Evolutionary conservation across 2,888 invertebrate species (phyloP).

Genomic region (Parnassius smintheus): DNA sequence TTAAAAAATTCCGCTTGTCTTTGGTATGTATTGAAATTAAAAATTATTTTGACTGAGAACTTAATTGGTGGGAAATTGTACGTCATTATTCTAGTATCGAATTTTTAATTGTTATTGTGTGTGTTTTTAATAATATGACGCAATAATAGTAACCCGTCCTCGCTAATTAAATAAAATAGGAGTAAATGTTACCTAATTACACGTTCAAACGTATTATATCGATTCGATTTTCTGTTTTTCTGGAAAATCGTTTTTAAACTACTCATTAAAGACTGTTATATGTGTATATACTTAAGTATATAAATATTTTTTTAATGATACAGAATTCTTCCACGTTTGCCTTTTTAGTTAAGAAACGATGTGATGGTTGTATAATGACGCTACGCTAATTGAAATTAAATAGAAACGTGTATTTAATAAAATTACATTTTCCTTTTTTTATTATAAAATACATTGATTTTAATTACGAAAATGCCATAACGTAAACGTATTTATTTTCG

Average conservation of each 20-base stretch:
- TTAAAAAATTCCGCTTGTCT: constrained; percentile 36
- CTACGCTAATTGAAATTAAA: constrained; percentile 7
- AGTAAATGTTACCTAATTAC: constrained; percentile 18
- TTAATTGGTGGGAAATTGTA: constrained; percentile 62
- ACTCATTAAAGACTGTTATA: not conserved
- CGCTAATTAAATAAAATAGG: constrained; percentile 23
- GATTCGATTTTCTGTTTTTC: constrained; percentile 4
- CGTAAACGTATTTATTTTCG: not conserved
- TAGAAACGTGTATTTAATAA: constrained; percentile 4
- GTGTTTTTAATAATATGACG: constrained; percentile 42
- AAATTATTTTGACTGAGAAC: constrained; percentile 46
- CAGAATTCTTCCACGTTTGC: constrained; percentile 15
- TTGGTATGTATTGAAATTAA: constrained; percentile 50
- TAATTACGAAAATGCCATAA: constrained; percentile 1
- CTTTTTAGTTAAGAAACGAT: constrained; percentile 2
- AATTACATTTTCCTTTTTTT: constrained; percentile 2
- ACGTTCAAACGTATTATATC: constrained; percentile 9
- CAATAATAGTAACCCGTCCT: constrained; percentile 38
- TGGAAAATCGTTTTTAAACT: constrained; percentile 3
- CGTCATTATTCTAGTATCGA: constrained; percentile 46
- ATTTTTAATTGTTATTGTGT: constrained; percentile 40
- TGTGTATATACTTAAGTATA: too few relatives aligned
- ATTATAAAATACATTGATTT: not conserved
- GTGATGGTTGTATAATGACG: constrained; percentile 1
- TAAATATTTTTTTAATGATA: constrained; percentile 7